Evolutionary conservation across 2,888 invertebrate genomes (phyloP), one percentile per base, ranked within the genome.

Genomic region (Cylloceria caligata): DNA sequence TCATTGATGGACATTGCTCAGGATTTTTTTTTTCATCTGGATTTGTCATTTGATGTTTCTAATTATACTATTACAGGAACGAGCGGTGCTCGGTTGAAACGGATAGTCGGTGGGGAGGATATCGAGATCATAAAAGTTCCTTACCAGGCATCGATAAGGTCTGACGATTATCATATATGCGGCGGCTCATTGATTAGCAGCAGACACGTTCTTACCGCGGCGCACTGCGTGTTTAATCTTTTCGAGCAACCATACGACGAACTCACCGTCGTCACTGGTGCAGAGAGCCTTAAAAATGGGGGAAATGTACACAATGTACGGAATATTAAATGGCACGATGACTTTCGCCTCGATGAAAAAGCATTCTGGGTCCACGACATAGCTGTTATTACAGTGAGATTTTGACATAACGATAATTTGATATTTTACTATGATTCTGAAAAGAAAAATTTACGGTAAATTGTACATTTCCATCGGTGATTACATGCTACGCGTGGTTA

Each of bases 201-300:
- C 0, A 82, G 69, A n/a, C 86, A 86, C 71, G 76, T 86, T 24
- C 45, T 87, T 3, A 87, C 83, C n/a, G 87, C 86, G 6, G 87
- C 87, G 0, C 87, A 87, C 57, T 87, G 87, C 45, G 67, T 87
- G 1, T 83, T 80, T 5, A 75, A 72, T 2, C 27, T 87, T 11
- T 83, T 85, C 42, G 84, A 84, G 0, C 81, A 81, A 5, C 85
- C 86, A 7, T 85, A 83, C 57, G 84, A 86, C 0, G 85, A 84
- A 24, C 13, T 87, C n/a, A 74, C 45, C 11, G 57, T 86, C 5
- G 71, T 83, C 0, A 80, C 79, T 3, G 87, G 87, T 21, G 55
- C 76, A 0, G 45, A 55, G 16, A 24, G 11, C 36, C 81, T 78
- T 24, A 60, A 30, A 9, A 21, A 24, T 0, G 82, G 77, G 16